Conservation (phyloP, 2,797 vertebrate species). For the Chaunax sp. region DNA sequence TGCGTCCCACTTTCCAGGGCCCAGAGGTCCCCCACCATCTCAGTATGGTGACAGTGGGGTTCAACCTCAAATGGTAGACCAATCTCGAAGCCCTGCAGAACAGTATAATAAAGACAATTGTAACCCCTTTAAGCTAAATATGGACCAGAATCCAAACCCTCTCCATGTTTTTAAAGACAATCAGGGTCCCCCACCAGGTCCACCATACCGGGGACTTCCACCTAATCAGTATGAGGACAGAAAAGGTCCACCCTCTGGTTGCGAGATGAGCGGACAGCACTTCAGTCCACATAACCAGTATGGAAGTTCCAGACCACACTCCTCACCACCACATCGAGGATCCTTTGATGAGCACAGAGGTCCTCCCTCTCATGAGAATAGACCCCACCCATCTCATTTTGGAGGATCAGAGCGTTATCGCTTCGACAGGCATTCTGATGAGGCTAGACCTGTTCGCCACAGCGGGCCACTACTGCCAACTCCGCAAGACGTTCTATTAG, state of each 20-base stretch:
- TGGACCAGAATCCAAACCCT: conserved; percentile 74
- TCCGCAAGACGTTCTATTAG: conserved; percentile 82
- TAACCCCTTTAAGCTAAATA: conserved; percentile 76
- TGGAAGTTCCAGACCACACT: conserved; percentile 67
- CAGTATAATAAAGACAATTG: conserved; percentile 79
- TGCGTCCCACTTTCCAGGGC: conserved; percentile 85
- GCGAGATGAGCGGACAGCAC: conserved; percentile 81
- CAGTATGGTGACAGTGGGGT: conserved; percentile 85
- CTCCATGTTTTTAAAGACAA: conserved; percentile 76
- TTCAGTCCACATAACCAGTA: conserved; percentile 82
- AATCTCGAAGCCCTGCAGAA: conserved; percentile 84
- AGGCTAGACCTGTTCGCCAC: conserved; percentile 86
- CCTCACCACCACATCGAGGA: conserved; percentile 82
- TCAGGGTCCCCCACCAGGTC: conserved; percentile 66
- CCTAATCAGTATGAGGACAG: conserved; percentile 89
- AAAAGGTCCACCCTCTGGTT: conserved; percentile 76
- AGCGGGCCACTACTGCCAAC: conserved; percentile 91
- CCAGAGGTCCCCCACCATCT: conserved; percentile 85
- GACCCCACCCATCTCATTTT: conserved; percentile 76
- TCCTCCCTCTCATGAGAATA: conserved; percentile 71
- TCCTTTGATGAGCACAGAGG: conserved; percentile 87
- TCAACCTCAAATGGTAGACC: conserved; percentile 75
- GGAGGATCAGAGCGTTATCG: conserved; percentile 86
- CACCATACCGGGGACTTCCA: conserved; percentile 77
- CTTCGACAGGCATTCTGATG: conserved; percentile 85